A percentile compares a stretch with the other conserved stretches of the same genome.
Conservation (phyloP, 2,113 vertebrate species). For the Etia nguti region DNA sequence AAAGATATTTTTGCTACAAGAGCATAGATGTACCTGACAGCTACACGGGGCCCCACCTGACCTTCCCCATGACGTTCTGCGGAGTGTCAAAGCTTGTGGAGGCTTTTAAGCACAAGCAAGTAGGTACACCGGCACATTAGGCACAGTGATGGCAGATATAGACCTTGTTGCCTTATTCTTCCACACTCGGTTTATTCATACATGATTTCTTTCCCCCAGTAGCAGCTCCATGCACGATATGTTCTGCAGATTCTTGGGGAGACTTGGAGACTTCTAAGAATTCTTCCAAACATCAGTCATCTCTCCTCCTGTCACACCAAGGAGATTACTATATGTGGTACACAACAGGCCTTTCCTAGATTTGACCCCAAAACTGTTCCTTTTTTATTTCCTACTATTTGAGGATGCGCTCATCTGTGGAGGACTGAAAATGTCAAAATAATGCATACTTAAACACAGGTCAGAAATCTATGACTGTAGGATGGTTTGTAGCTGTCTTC, state of each 20-base stretch:
- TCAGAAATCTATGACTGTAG: background rate
- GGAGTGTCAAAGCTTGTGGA: slow-evolving; percentile 84
- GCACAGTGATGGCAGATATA: background rate
- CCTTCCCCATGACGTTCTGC: slow-evolving; percentile 83
- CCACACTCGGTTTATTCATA: background rate
- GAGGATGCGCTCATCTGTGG: background rate
- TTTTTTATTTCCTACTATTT: background rate
- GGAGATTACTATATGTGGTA: slow-evolving; percentile 92
- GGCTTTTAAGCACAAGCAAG: slow-evolving; percentile 87
- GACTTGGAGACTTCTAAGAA: slow-evolving; percentile 80
- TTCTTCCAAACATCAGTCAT: slow-evolving; percentile 85
- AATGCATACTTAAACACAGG: background rate
- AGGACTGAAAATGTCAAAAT: background rate
- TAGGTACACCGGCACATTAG: slow-evolving; percentile 60
- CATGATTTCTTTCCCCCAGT: slow-evolving; percentile 69
- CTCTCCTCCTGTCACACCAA: slow-evolving; percentile 81
- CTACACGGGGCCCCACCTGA: slow-evolving; percentile 81
- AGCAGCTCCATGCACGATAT: slow-evolving; percentile 91
- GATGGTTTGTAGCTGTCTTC: background rate
- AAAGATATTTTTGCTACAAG: slow-evolving; percentile 76
- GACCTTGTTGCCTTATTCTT: background rate
- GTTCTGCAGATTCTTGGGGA: slow-evolving; percentile 88
- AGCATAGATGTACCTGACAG: slow-evolving; percentile 74
- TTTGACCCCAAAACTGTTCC: background rate
- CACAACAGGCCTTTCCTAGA: background rate